A percentile compares a stretch with the other conserved stretches of the same genome.
These are phyloP conservation scores for Bucorvus abyssinicus DNA, from an alignment of 2,797 vertebrate genomes.

Conservation along the genomic window DNA sequence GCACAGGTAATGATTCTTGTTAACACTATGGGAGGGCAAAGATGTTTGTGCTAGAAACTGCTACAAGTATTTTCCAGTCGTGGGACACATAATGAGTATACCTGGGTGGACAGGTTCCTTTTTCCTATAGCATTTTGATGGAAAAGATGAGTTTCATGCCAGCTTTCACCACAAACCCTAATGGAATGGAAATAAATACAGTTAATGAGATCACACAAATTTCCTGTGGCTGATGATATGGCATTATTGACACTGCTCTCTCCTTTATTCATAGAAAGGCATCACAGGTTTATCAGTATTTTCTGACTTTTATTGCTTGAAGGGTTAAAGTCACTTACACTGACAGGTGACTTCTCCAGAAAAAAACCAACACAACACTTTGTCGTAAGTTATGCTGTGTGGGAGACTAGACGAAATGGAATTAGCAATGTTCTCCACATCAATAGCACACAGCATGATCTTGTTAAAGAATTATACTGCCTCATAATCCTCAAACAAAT, in stretches of 20 bases:
- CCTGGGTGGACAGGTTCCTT: neutral
- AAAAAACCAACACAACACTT: neutral
- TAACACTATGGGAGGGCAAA: neutral
- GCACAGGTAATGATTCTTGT: neutral
- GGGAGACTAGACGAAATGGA: slow-evolving; percentile 29
- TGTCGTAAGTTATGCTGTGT: neutral
- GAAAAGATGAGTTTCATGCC: neutral
- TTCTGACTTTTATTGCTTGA: neutral
- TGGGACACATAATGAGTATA: neutral
- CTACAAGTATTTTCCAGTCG: neutral
- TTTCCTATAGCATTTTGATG: neutral
- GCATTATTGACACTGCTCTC: neutral
- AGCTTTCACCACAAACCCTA: neutral
- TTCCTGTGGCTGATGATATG: neutral
- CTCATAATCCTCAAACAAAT: slow-evolving; percentile 66
- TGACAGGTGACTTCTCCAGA: neutral
- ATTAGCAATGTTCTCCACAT: slow-evolving; percentile 51
- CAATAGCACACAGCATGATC: slow-evolving; percentile 31
- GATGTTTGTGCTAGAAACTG: neutral
- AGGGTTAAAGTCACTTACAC: neutral
- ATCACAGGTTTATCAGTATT: neutral
- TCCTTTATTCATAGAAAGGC: neutral
- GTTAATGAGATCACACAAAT: neutral
- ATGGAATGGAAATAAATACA: neutral
- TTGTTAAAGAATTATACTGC: slow-evolving; percentile 65